Conservation (phyloP, 2,888 invertebrate genomes). For the Ennomos erosarius region DNA sequence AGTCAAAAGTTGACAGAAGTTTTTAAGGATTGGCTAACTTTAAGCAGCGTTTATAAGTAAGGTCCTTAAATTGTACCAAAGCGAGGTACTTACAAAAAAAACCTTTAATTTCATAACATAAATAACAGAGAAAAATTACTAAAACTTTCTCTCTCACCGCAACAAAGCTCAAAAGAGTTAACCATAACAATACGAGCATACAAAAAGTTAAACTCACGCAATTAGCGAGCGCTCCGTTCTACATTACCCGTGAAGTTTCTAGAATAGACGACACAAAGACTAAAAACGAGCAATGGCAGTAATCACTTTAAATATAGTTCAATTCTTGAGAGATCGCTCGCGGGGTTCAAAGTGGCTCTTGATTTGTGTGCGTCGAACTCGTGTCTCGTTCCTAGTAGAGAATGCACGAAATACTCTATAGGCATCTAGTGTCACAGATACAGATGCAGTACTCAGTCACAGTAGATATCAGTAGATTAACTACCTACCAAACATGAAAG, state of each 20-base stretch:
- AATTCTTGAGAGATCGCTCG: constrained; percentile 60
- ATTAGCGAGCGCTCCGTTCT: constrained; percentile 66
- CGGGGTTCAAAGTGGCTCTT: constrained; percentile 78
- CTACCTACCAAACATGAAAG: not conserved
- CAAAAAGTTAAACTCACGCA: constrained; percentile 62
- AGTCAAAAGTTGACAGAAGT: no score
- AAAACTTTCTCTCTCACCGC: constrained; percentile 42
- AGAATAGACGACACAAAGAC: constrained; percentile 47
- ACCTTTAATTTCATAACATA: constrained; percentile 33
- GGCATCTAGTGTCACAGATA: constrained; percentile 45
- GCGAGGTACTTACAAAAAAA: constrained; percentile 21
- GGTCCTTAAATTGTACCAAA: constrained; percentile 13
- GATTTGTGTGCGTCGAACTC: constrained; percentile 73
- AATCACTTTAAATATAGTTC: constrained; percentile 73
- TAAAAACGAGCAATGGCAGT: constrained; percentile 65
- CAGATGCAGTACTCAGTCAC: not conserved
- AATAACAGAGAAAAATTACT: constrained; percentile 37
- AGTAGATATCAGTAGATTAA: constrained; percentile 1
- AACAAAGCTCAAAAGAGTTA: constrained; percentile 50
- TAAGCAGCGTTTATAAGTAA: no score
- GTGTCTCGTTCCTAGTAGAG: constrained; percentile 63
- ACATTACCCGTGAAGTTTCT: constrained; percentile 65
- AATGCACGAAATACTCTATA: constrained; percentile 43
- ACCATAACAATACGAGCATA: constrained; percentile 55
- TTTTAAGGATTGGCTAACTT: no score